These are phyloP conservation scores for Sturnira hondurensis DNA, from an alignment of 2,113 vertebrate genomes.

Conservation along the genomic window DNA sequence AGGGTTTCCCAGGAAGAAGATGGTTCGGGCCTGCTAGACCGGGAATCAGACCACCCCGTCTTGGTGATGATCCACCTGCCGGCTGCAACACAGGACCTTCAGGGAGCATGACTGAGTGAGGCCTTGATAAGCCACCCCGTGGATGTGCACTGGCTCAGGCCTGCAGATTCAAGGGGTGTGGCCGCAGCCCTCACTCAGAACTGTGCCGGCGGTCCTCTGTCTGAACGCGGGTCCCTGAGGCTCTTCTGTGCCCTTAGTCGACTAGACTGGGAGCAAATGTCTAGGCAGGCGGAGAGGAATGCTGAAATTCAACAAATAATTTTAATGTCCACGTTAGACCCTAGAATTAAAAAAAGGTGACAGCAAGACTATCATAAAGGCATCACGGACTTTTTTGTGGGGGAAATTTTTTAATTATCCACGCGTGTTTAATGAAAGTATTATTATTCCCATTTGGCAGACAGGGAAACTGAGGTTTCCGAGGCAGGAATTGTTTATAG, in stretches of 20 bases:
- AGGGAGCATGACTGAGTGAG: not conserved
- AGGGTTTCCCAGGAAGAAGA: not conserved
- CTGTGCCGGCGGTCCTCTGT: not conserved
- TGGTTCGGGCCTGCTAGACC: not conserved
- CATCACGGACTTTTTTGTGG: not conserved
- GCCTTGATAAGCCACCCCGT: too few relatives aligned
- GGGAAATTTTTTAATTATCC: constrained; percentile 20
- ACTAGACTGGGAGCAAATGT: not conserved
- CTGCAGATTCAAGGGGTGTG: not conserved
- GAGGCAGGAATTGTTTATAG: not conserved
- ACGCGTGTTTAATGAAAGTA: not conserved
- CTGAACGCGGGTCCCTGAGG: not conserved
- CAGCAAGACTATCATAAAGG: constrained; percentile 13
- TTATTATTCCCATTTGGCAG: constrained; percentile 26
- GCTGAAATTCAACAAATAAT: not conserved
- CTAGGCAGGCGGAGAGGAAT: not conserved
- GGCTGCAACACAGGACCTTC: not conserved
- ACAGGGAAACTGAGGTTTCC: not conserved
- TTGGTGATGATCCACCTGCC: not conserved
- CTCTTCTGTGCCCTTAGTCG: not conserved
- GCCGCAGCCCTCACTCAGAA: not conserved
- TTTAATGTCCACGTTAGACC: not conserved
- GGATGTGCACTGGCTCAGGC: not conserved
- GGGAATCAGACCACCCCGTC: not conserved
- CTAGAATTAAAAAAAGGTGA: constrained; percentile 36